Evolutionary conservation across 37 sponge, comb jelly and placozoan species (phyloP).

Genomic region (Petrosia ficiformis): DNA sequence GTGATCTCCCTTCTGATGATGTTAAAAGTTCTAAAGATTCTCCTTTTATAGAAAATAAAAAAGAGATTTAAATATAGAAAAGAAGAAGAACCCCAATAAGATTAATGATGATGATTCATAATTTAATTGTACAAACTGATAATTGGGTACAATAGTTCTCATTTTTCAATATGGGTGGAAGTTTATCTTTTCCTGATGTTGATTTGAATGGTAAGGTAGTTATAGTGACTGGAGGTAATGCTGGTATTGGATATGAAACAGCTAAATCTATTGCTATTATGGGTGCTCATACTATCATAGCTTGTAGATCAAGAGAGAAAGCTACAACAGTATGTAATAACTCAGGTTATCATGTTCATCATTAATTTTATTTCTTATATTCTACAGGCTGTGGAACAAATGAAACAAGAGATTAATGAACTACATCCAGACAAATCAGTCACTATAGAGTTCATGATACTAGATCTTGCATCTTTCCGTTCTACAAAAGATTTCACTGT

Average conservation of each 20-base stretch:
- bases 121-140: too few relatives aligned
- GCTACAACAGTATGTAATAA: constrained; percentile 44
- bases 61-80: too few relatives aligned
- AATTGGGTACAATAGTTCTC: too few relatives aligned
- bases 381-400: constrained; percentile 51
- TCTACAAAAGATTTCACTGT: constrained; percentile 59
- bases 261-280: constrained; percentile 66
- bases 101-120: too few relatives aligned
- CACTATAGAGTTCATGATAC: constrained; percentile 63
- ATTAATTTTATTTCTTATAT: too few relatives aligned
- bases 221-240: constrained; percentile 79
- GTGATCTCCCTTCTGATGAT: too few relatives aligned
- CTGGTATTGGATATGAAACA: constrained; percentile 83
- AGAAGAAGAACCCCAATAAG: too few relatives aligned
- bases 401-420: constrained; percentile 33
- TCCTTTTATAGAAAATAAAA: too few relatives aligned
- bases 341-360: too few relatives aligned
- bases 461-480: constrained; percentile 70
- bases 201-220: constrained; percentile 67
- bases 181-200: constrained; percentile 44
- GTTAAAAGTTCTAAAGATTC: too few relatives aligned
- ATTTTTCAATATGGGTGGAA: constrained; percentile 68
- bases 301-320: constrained; percentile 65
- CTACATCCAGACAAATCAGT: constrained; percentile 31
- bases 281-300: constrained; percentile 81